Evolutionary conservation across 2,888 invertebrate genomes (phyloP).

Genomic region (Rugalucina vietnamica): DNA sequence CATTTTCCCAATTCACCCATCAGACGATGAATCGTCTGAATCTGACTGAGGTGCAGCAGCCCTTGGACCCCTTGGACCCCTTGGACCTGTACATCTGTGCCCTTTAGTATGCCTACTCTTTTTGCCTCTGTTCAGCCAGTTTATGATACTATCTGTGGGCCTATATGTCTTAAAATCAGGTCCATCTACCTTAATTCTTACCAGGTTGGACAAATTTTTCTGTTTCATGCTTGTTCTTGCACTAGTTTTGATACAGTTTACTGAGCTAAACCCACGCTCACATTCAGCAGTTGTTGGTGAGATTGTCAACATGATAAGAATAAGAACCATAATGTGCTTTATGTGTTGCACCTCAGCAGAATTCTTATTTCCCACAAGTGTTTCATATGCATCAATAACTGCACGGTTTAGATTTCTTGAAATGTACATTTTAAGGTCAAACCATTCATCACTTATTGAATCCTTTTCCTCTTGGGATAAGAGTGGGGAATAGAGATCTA

Average conservation of each 20-base stretch:
- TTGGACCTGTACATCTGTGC: conserved; percentile 4
- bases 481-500: neutral
- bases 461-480: conserved; percentile 6
- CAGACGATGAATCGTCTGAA: too few relatives aligned
- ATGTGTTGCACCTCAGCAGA: too few relatives aligned
- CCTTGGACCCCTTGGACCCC: neutral
- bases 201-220: neutral
- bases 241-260: neutral
- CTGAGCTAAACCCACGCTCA: neutral
- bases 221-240: conserved; percentile 10
- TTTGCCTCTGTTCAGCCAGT: conserved; percentile 4
- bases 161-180: neutral
- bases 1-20: too few relatives aligned
- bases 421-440: conserved; percentile 11
- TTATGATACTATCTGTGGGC: neutral
- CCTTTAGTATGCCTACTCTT: neutral
- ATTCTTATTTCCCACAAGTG: neutral
- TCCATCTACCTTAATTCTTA: conserved; percentile 24
- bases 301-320: conserved; percentile 6
- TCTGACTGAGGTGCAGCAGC: neutral
- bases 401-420: conserved; percentile 12
- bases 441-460: conserved; percentile 2
- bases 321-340: neutral
- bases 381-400: conserved; percentile 15
- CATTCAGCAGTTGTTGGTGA: conserved; percentile 6